Evolutionary conservation across 2,888 invertebrate genomes (phyloP).

Genomic region (Sarcophaga caerulescens): DNA sequence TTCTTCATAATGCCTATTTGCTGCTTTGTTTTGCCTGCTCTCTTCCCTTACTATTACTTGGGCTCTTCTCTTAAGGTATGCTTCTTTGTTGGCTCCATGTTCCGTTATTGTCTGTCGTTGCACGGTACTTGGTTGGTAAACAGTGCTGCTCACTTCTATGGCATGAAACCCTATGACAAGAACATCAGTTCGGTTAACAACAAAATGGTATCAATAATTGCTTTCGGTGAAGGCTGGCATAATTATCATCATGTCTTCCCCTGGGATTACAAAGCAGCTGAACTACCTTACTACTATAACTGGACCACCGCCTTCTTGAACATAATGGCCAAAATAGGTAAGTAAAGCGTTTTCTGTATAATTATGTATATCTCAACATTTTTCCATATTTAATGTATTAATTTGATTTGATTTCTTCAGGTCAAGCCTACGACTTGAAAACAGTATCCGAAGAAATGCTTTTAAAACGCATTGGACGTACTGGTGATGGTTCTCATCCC

Average conservation of each 20-base stretch:
- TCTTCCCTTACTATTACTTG: conserved; percentile 89
- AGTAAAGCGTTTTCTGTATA: conserved; percentile 47
- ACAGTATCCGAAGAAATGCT: conserved; percentile 88
- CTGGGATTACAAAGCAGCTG: conserved; percentile 90
- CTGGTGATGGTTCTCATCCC: conserved; percentile 87
- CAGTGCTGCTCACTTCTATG: conserved; percentile 96
- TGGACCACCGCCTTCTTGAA: conserved; percentile 85
- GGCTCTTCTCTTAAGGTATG: conserved; percentile 87
- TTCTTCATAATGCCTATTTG: conserved; percentile 87
- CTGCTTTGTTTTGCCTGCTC: conserved; percentile 91
- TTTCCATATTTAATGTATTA: no score
- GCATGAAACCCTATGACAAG: conserved; percentile 93
- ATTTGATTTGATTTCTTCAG: conserved; percentile 76
- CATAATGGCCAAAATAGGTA: conserved; percentile 87
- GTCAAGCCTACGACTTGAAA: conserved; percentile 93
- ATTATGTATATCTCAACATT: not conserved
- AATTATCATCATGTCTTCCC: conserved; percentile 95
- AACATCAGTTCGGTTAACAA: conserved; percentile 88
- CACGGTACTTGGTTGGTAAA: conserved; percentile 97
- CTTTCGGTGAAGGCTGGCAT: conserved; percentile 92
- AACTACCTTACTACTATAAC: conserved; percentile 86
- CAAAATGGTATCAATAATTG: conserved; percentile 84
- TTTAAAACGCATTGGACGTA: conserved; percentile 85
- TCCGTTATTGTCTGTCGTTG: conserved; percentile 89
- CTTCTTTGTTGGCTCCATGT: conserved; percentile 88